Percentiles rank a stretch among this genome's conserved stretches.
These are phyloP conservation scores for Frankliniella fusca DNA, from an alignment of 2,888 invertebrate genomes.

Conservation along the genomic window DNA sequence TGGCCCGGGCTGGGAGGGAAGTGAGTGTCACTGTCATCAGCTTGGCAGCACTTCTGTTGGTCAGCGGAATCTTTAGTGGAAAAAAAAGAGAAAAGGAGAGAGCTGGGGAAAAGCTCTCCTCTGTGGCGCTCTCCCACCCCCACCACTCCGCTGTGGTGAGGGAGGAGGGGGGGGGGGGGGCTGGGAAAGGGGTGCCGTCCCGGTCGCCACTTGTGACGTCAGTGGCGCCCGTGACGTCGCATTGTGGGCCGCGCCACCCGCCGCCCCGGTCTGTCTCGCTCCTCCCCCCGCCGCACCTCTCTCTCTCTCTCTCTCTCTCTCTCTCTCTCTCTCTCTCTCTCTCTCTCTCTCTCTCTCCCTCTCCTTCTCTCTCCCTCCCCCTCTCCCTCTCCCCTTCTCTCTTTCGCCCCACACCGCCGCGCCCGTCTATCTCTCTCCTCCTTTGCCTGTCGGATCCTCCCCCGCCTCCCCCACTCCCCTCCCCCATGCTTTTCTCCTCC, in stretches of 20 bases:
- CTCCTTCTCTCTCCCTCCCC: background rate
- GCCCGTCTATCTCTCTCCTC: background rate
- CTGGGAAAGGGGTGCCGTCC: background rate
- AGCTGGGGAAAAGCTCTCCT: background rate
- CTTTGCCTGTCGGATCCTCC: background rate
- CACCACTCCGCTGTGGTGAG: background rate
- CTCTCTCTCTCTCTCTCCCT: background rate
- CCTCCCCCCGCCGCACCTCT: background rate
- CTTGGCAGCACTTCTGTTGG: background rate
- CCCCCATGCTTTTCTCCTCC: background rate
- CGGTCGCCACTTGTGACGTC: background rate
- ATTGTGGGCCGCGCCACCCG: background rate
- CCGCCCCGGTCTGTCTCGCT: background rate
- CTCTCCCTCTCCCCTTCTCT: background rate
- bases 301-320: slow-evolving; percentile 1
- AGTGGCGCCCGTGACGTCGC: background rate
- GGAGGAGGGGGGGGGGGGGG: background rate
- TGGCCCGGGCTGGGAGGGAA: too few relatives aligned
- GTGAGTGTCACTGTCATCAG: background rate
- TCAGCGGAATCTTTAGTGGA: slow-evolving; percentile 13
- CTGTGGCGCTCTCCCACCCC: background rate
- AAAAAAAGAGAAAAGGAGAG: too few relatives aligned
- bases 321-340: slow-evolving; percentile 1
- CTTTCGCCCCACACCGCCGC: background rate
- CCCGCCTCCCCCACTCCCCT: background rate